These are phyloP conservation scores for Pungitius pungitius DNA, from an alignment of 2,113 vertebrate species.

Conservation along the genomic window DNA sequence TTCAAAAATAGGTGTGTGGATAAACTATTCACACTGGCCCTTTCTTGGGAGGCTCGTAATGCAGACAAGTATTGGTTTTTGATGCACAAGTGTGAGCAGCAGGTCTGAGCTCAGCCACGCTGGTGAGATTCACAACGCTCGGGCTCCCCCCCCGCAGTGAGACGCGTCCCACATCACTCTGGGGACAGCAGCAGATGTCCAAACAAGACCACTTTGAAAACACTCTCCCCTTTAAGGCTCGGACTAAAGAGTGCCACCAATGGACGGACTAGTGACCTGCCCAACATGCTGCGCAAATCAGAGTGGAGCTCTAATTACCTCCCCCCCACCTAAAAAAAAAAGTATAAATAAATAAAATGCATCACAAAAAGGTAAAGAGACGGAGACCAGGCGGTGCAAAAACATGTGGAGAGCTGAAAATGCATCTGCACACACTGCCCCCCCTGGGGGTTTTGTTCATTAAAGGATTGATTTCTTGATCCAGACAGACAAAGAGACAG, in stretches of 20 bases:
- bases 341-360: background rate
- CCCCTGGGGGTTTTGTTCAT: conserved; percentile 8
- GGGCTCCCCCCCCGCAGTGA: conserved; percentile 36
- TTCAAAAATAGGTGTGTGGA: background rate
- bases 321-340: background rate
- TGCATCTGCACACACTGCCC: background rate
- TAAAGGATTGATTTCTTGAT: background rate
- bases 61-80: conserved; percentile 38
- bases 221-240: conserved; percentile 15
- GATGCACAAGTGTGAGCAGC: conserved; percentile 51
- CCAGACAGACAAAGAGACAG: background rate
- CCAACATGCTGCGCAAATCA: conserved; percentile 24
- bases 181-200: conserved; percentile 59
- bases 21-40: conserved; percentile 50
- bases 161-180: conserved; percentile 38
- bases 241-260: conserved; percentile 31
- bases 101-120: conserved; percentile 43
- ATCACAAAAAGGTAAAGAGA: conserved; percentile 15
- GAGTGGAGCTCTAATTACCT: conserved; percentile 37
- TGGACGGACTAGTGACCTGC: conserved; percentile 42
- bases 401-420: conserved; percentile 11
- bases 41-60: conserved; percentile 9
- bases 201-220: conserved; percentile 44
- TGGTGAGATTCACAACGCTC: conserved; percentile 29
- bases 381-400: background rate